These are phyloP conservation scores for Tenthredo distinguenda DNA, from an alignment of 2,888 invertebrate genomes.

Conservation along the genomic window DNA sequence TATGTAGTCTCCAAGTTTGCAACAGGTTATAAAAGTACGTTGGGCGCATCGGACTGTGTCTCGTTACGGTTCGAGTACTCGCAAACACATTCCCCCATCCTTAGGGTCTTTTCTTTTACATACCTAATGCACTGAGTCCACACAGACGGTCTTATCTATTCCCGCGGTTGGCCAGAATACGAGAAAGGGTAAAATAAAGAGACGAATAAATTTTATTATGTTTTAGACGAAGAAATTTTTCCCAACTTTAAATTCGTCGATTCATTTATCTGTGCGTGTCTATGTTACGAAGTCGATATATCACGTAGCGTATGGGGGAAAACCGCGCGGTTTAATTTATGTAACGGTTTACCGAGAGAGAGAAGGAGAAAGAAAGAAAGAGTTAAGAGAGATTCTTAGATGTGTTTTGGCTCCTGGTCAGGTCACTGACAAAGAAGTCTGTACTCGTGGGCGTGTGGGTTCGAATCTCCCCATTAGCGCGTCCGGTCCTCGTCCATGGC, in stretches of 20 bases:
- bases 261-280: background rate
- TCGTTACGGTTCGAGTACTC: conserved; percentile 27
- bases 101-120: background rate
- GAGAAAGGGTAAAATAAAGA: background rate
- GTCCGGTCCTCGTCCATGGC: conserved; percentile 54
- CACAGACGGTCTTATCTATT: background rate
- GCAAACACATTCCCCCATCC: background rate
- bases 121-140: no score
- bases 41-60: conserved; percentile 35
- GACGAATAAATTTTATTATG: background rate
- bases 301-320: conserved; percentile 4
- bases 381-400: background rate
- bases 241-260: background rate
- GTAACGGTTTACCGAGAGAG: conserved; percentile 19
- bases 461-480: conserved; percentile 60
- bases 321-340: conserved; percentile 18
- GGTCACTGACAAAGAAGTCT: conserved; percentile 32
- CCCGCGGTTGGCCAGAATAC: background rate
- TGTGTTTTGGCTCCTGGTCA: conserved; percentile 33
- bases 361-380: background rate
- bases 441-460: conserved; percentile 9
- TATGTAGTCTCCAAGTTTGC: background rate
- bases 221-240: background rate
- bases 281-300: background rate
- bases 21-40: conserved; percentile 9